Percentiles rank a stretch among this genome's conserved stretches.
These are phyloP conservation scores for Eumacrocentrus americanus DNA, from an alignment of 2,888 invertebrate species.

Conservation along the genomic window DNA sequence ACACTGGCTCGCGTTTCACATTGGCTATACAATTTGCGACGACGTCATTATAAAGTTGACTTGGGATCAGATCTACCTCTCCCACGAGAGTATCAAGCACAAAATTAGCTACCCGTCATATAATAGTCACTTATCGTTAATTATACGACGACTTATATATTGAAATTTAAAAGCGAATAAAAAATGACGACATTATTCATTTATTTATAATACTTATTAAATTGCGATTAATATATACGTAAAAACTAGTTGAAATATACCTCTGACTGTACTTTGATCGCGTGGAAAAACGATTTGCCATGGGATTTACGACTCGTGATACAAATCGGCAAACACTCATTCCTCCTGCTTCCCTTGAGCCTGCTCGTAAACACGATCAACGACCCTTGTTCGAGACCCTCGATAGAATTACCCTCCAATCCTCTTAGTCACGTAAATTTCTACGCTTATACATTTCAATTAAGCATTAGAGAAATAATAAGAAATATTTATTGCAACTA, in stretches of 20 bases:
- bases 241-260: not conserved
- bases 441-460: not conserved
- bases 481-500: not conserved
- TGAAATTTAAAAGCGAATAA: no score
- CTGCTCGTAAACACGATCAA: slow-evolving; percentile 10
- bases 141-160: no score
- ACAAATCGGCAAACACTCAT: slow-evolving; percentile 36
- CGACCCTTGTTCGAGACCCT: slow-evolving; percentile 2
- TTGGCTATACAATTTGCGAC: slow-evolving; percentile 1
- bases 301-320: slow-evolving; percentile 39
- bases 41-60: slow-evolving; percentile 2
- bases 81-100: no score
- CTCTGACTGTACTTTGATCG: not conserved
- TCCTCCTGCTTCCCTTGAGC: slow-evolving; percentile 29
- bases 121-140: no score
- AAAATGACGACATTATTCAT: no score
- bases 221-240: no score
- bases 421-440: no score
- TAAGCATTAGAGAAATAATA: not conserved
- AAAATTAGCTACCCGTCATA: no score
- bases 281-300: slow-evolving; percentile 34
- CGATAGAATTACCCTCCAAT: slow-evolving; percentile 16
- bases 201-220: no score
- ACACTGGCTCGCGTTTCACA: not conserved
- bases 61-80: no score